These are phyloP conservation scores for Diabrotica virgifera DNA, from an alignment of 1,140 invertebrate genomes.

Conservation along the genomic window DNA sequence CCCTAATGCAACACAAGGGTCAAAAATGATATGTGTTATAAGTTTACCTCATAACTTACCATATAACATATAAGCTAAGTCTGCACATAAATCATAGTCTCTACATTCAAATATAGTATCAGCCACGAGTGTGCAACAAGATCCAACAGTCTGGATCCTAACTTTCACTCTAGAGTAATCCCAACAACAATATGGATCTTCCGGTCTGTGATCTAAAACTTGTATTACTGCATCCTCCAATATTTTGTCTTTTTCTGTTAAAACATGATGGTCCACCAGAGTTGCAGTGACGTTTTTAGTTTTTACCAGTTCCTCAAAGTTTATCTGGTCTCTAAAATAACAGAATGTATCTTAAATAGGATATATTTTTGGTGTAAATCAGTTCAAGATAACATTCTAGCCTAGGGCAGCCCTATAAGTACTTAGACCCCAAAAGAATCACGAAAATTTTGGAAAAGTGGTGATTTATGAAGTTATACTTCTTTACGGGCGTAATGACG, in stretches of 20 bases:
- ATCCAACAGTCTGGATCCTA: constrained; percentile 64
- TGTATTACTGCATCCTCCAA: constrained; percentile 52
- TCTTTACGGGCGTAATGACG: no score
- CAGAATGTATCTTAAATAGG: no score
- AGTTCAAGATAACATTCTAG: no score
- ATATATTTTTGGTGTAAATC: neutral
- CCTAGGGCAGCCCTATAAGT: no score
- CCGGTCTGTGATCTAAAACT: constrained; percentile 72
- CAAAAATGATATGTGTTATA: no score
- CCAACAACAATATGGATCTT: constrained; percentile 51
- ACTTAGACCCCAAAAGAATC: no score
- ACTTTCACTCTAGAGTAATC: constrained; percentile 41
- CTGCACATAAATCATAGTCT: constrained; percentile 23
- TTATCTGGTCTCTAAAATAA: constrained; percentile 29
- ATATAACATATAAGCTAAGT: constrained; percentile 45
- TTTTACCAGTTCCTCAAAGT: constrained; percentile 28
- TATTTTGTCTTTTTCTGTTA: constrained; percentile 50
- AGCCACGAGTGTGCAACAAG: constrained; percentile 65
- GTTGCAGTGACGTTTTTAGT: constrained; percentile 53
- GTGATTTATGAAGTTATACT: no score
- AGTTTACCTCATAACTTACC: constrained; percentile 40
- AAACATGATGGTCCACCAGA: constrained; percentile 75
- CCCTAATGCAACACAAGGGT: no score
- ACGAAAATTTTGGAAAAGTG: no score
- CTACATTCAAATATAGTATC: constrained; percentile 42